Conservation (phyloP, 2,113 vertebrate species). For the Otus sunia region DNA sequence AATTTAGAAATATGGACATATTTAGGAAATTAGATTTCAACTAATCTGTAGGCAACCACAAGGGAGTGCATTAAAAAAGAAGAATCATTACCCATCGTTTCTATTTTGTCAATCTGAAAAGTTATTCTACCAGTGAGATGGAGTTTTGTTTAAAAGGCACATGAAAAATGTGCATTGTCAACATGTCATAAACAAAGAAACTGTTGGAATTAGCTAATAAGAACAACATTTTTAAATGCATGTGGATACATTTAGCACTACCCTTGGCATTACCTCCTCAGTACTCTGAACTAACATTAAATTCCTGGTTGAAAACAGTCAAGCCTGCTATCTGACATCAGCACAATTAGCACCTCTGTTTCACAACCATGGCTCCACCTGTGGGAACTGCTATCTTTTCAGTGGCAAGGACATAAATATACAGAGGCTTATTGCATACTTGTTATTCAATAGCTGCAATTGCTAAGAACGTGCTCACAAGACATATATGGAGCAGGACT, state of each 20-base stretch:
- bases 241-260: not conserved
- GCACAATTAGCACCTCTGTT: not conserved
- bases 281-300: not conserved
- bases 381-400: not conserved
- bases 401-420: not conserved
- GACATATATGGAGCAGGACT: rapidly evolving
- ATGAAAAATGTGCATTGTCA: not conserved
- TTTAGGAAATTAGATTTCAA: not conserved
- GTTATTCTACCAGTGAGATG: not conserved
- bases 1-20: not conserved
- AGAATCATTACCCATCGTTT: not conserved
- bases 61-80: not conserved
- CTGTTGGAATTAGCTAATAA: not conserved
- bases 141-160: not conserved
- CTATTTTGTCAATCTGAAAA: not conserved
- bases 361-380: not conserved
- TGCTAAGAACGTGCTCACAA: rapidly evolving
- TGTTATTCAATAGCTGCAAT: not conserved
- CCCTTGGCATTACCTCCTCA: not conserved
- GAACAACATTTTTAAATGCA: not conserved
- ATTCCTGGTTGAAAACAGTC: not conserved
- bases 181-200: not conserved
- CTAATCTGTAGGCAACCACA: not conserved
- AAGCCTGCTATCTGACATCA: not conserved
- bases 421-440: not conserved